A percentile compares a stretch with the other conserved stretches of the same genome.
phyloP scores from a whole-genome alignment of 2,888 invertebrate species.

The Latrodectus hesperus region DNA sequence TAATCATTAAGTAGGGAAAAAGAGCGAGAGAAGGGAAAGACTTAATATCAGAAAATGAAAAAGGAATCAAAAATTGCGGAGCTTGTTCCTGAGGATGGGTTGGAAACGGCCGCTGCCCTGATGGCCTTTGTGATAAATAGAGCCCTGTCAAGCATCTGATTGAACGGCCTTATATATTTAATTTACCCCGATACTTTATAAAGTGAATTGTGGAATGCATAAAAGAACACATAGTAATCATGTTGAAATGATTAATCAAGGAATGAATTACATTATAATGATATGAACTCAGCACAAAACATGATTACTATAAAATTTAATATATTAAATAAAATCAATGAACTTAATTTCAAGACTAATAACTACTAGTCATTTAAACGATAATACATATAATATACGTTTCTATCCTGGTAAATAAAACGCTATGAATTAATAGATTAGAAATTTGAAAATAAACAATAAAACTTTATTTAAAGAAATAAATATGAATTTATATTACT shows the following conservation, averaged over 20 bases:
- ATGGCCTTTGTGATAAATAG: slow-evolving; percentile 2
- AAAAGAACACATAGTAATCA: background rate
- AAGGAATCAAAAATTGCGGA: slow-evolving; percentile 6
- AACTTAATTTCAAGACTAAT: too few species aligned
- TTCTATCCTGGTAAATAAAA: too few species aligned
- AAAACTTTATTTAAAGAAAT: too few species aligned
- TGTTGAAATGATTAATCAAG: background rate
- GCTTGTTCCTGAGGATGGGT: background rate
- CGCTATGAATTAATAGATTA: too few species aligned
- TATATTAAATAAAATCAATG: too few species aligned
- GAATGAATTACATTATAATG: background rate
- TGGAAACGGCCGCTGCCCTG: slow-evolving; percentile 2
- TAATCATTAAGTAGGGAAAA: slow-evolving; percentile 50
- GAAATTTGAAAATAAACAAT: too few species aligned
- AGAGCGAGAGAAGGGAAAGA: slow-evolving; percentile 8
- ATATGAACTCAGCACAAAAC: background rate
- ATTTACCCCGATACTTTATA: background rate
- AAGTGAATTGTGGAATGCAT: background rate
- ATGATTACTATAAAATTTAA: too few species aligned
- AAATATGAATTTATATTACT: too few species aligned
- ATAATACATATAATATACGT: too few species aligned
- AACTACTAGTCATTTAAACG: too few species aligned
- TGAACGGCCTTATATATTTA: background rate
- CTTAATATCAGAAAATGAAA: slow-evolving; percentile 36
- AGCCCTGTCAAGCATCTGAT: background rate